Evolutionary conservation across 2,797 vertebrate genomes (phyloP).

Genomic region (Lophius americanus): DNA sequence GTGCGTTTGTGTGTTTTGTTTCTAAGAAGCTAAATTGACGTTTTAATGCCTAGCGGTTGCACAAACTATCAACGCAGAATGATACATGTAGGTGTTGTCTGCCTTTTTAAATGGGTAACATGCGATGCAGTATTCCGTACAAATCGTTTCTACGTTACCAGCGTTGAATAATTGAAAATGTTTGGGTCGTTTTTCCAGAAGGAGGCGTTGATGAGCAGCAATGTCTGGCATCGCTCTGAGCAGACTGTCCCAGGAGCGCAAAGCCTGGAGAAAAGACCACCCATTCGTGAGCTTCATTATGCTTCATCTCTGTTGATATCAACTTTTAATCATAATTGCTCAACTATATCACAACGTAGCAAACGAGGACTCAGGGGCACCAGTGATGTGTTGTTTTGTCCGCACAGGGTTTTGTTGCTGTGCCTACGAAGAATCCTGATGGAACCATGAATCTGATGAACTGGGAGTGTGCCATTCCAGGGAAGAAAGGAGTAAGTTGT

Average conservation of each 20-base stretch:
- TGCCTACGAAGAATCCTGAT: constrained; percentile 84
- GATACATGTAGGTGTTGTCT: not conserved
- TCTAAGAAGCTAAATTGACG: not conserved
- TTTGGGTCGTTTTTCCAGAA: constrained; percentile 63
- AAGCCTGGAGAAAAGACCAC: constrained; percentile 84
- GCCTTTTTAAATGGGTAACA: not conserved
- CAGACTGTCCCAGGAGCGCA: constrained; percentile 83
- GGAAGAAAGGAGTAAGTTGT: constrained; percentile 81
- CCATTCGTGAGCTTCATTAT: constrained; percentile 74
- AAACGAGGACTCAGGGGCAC: not conserved
- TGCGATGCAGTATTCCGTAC: rapidly evolving
- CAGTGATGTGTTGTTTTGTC: constrained; percentile 27
- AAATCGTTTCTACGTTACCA: not conserved
- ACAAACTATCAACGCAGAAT: too few species aligned
- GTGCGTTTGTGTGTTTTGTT: not conserved
- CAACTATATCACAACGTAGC: not conserved
- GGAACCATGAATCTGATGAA: constrained; percentile 85
- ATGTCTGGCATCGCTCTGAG: constrained; percentile 85
- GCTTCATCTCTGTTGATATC: rapidly evolving
- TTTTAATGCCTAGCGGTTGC: not conserved
- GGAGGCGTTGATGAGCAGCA: constrained; percentile 80
- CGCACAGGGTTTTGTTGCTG: constrained; percentile 82
- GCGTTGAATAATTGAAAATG: constrained; percentile 23
- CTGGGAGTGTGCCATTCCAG: constrained; percentile 84
- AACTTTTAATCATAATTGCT: not conserved